phyloP scores from a whole-genome alignment of 1,140 invertebrate genomes.

The Zophobas morio region DNA sequence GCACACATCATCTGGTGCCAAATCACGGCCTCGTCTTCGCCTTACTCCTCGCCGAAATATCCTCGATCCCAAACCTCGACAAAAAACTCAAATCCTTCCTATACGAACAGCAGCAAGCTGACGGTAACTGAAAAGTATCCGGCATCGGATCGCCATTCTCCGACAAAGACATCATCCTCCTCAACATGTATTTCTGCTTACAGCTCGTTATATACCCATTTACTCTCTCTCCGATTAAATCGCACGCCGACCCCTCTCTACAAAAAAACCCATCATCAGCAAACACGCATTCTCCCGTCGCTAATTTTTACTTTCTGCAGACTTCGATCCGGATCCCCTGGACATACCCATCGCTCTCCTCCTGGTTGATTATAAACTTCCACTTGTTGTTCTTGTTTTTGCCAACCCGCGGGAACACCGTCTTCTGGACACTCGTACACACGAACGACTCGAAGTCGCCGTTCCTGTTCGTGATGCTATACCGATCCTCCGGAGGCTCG shows the following conservation, averaged over 20 bases:
- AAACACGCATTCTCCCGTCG: background rate
- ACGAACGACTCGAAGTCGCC: constrained; percentile 59
- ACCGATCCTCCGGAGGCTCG: constrained; percentile 52
- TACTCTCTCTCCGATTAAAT: constrained; percentile 67
- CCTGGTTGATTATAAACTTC: constrained; percentile 73
- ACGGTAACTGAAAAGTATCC: constrained; percentile 73
- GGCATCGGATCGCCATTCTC: constrained; percentile 68
- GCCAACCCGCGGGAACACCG: constrained; percentile 63
- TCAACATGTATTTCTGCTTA: constrained; percentile 76
- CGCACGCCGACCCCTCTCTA: constrained; percentile 64
- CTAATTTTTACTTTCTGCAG: constrained; percentile 69
- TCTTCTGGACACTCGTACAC: constrained; percentile 57
- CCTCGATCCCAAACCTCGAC: constrained; percentile 25
- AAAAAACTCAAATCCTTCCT: constrained; percentile 56
- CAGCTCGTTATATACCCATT: constrained; percentile 71
- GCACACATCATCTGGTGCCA: too few relatives aligned
- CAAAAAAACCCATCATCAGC: constrained; percentile 58
- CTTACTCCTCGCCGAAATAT: constrained; percentile 16
- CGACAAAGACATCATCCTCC: constrained; percentile 70
- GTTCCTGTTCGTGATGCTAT: constrained; percentile 52
- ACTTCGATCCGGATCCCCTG: constrained; percentile 73
- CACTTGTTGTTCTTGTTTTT: constrained; percentile 68
- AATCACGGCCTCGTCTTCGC: too few relatives aligned
- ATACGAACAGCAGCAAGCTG: constrained; percentile 75
- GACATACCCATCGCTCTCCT: constrained; percentile 67